Evolutionary conservation across 2,797 vertebrate genomes (phyloP), one percentile per base, ranked within the genome.

Genomic region (Urocyon cinereoargenteus): DNA sequence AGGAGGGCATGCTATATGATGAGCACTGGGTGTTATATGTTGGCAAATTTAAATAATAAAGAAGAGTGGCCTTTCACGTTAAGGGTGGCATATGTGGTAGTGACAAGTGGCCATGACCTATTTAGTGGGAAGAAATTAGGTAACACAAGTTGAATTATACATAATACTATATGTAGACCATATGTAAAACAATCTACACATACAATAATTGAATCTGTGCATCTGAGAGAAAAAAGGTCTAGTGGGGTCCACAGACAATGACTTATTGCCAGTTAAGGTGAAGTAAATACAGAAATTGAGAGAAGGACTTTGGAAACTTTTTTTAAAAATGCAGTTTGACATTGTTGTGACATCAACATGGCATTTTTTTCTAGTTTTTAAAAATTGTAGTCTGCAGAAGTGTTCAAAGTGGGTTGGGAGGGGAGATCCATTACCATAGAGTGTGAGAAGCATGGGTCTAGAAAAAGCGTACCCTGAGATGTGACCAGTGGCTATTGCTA

Each of bases 321-420:
- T 40, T 75, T 53, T 2, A 28, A 28, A 75, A 75, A 51, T 31
- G 19, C 45, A 64, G 1, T 70, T 70, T 85, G 57, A 64, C 31
- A 6, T 45, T 78, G 55, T 70, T 12, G 0, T 75, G 34, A 53
- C 45, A 51, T 70, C 70, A 90, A 49, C 18, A 64, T 12, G 31
- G 31, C 83, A 34, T 82, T 96, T 91, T 78, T 72, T 55, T 34
- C 45, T 61, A 28, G 57, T 59, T 91, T 95, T 78, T 66, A 34
- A 8, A 8, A 45, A 13, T 70, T 84, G 19, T 78, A 6, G 83
- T 62, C 51, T 59, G 0, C 34, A 19, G 66, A 94, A 68, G 55
- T n/a, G 22, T 22, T 93, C 21, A 26, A 8, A n/a, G 14, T 24
- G 57, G 51, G 26, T 13, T 2, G 12, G 40, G 21, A 6, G 14